Percentiles rank a stretch among this genome's conserved stretches.
Evolutionary conservation across 2,113 vertebrate species (phyloP).

Genomic region (Tonatia bakeri): DNA sequence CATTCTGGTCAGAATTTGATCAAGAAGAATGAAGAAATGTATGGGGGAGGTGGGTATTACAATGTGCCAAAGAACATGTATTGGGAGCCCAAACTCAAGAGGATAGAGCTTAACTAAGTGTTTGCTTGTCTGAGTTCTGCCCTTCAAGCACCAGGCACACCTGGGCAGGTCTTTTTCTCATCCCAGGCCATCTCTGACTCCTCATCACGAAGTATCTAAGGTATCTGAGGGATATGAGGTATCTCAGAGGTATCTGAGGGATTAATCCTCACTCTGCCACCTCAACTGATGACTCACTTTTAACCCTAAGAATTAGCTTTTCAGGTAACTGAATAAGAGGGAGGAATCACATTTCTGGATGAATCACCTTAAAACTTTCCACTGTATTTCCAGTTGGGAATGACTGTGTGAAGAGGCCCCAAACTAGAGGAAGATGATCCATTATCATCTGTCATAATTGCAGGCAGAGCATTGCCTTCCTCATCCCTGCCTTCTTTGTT

Average conservation of each 20-base stretch:
- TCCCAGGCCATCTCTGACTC: neutral
- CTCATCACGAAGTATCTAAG: neutral
- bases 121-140: neutral
- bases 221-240: no score
- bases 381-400: neutral
- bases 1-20: neutral
- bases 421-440: neutral
- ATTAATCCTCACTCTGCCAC: neutral
- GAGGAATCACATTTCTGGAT: neutral
- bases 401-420: neutral
- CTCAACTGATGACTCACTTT: neutral
- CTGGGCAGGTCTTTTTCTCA: neutral
- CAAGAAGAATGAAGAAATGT: neutral
- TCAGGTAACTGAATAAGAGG: neutral
- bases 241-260: neutral
- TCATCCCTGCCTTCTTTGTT: neutral
- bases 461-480: neutral
- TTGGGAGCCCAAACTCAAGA: neutral
- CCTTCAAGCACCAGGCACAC: neutral
- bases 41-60: neutral
- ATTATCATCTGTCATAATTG: neutral
- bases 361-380: constrained; percentile 23
- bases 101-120: accelerated
- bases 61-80: neutral
- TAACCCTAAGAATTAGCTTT: constrained; percentile 6